Evolutionary conservation across 2,888 invertebrate genomes (phyloP), one percentile per base, ranked within the genome.

Genomic region (Drosophila anceps): DNA sequence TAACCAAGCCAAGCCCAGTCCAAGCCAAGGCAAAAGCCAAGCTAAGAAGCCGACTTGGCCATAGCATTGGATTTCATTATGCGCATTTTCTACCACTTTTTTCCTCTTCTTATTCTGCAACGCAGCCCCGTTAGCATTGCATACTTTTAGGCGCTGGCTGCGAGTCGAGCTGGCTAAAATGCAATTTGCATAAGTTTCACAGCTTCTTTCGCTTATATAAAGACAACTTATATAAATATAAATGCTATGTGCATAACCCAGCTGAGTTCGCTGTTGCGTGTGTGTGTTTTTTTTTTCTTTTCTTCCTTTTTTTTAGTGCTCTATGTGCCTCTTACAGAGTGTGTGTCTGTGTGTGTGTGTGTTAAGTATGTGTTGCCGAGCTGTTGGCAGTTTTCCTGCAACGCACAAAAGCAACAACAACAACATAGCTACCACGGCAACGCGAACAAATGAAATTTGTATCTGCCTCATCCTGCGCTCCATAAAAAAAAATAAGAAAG

Each of bases 151-250:
- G 72, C 82, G 71, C 76, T 55, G 69, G 41, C 53, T 61, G 31
- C 13, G 66, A 73, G 79, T 76, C 72, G 73, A 72, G 80, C 69
- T 82, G 73, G 64, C 81, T 87, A 87, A 81, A 90, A 89, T 90
- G 89, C 84, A 88, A 90, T 88, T 90, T 88, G 88, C 90, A 88
- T 90, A 90, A 90, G 87, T 88, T 90, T 90, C 89, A 79, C 90
- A 89, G 88, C 90, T 84, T 89, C 84, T 87, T 88, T 84, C 80
- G 76, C 71, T 82, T 87, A 79, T 80, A 87, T 82, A 84, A 72
- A 68, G 60, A 69, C 75, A 69, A 80, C 80, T 80, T 80, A 85
- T 82, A 89, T 89, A 85, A 89, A 85, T 85, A 85, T 84, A 89
- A 85, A 84, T 89, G 84, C 79, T 84, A 84, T 89, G 89, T 84